Percentiles rank a stretch among this genome's conserved stretches.
Evolutionary conservation across 1,140 invertebrate genomes (phyloP).

Genomic region (Musca vetustissima): DNA sequence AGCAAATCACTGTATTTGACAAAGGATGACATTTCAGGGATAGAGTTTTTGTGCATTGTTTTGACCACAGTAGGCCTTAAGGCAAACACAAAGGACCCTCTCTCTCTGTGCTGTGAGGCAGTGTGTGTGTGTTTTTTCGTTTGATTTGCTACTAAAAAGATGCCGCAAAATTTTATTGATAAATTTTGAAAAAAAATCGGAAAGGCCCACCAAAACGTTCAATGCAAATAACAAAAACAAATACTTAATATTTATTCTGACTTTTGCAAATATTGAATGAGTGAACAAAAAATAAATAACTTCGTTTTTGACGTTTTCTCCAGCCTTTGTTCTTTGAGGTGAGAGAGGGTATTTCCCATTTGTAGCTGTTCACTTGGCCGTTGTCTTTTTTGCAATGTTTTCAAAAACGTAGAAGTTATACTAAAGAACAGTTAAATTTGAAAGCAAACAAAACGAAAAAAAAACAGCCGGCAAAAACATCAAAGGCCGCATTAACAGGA

Average conservation of each 20-base stretch:
- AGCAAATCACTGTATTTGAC: too few species aligned
- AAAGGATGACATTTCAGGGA: too few species aligned
- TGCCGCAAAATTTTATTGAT: conserved; percentile 14
- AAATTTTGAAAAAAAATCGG: background rate
- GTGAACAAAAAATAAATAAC: conserved; percentile 9
- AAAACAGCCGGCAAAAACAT: background rate
- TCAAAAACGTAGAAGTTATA: background rate
- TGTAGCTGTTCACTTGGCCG: too few species aligned
- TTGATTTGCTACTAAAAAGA: background rate
- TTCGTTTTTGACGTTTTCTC: background rate
- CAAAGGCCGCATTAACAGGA: background rate
- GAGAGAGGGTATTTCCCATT: too few species aligned
- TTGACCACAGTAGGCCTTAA: too few species aligned
- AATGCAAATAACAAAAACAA: background rate
- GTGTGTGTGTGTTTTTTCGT: background rate
- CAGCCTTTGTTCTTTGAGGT: too few species aligned
- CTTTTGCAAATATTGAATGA: conserved; percentile 15
- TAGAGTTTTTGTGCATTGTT: background rate
- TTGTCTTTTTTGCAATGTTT: conserved; percentile 1
- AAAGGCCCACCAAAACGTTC: background rate
- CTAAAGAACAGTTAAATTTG: conserved; percentile 12
- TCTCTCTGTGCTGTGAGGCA: too few species aligned
- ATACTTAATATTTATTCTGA: too few species aligned
- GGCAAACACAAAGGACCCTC: too few species aligned
- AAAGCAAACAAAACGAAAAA: background rate